Percentiles rank a stretch among this genome's conserved stretches.
Conservation (phyloP, 2,888 invertebrate species). For the Neocrepidodera transversa region DNA sequence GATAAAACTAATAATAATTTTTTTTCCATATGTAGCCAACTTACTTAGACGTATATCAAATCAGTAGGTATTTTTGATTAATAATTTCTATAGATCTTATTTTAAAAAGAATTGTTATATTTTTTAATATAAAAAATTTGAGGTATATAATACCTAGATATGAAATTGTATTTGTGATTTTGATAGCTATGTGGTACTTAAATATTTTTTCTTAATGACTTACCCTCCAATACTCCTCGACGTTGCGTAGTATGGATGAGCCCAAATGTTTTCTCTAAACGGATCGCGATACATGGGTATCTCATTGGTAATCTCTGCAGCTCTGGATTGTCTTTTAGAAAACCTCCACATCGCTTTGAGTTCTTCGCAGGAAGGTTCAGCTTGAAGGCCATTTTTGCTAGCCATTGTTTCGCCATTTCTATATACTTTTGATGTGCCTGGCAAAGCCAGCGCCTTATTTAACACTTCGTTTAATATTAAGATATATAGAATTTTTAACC, state of each 20-base stretch:
- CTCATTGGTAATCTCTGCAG: slow-evolving; percentile 87
- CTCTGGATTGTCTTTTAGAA: slow-evolving; percentile 86
- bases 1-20: too few species aligned
- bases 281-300: slow-evolving; percentile 84
- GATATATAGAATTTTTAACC: slow-evolving; percentile 31
- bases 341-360: slow-evolving; percentile 92
- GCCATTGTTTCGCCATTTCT: slow-evolving; percentile 49
- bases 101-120: too few species aligned
- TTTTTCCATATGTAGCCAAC: too few species aligned
- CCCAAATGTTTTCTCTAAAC: slow-evolving; percentile 83
- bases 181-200: too few species aligned
- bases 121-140: too few species aligned
- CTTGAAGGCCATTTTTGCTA: slow-evolving; percentile 59
- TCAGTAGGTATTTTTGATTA: too few species aligned
- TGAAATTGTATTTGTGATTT: too few species aligned
- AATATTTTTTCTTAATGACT: too few species aligned
- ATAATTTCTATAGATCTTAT: too few species aligned
- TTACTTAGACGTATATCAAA: too few species aligned
- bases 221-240: slow-evolving; percentile 67
- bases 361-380: slow-evolving; percentile 86
- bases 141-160: too few species aligned
- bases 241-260: slow-evolving; percentile 64
- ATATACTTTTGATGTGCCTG: slow-evolving; percentile 22
- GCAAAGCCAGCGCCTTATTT: slow-evolving; percentile 50
- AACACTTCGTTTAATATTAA: slow-evolving; percentile 40